Percentiles rank a stretch among this genome's conserved stretches.
These are phyloP conservation scores for Mallotus villosus DNA, from an alignment of 2,797 vertebrate species.

Conservation along the genomic window DNA sequence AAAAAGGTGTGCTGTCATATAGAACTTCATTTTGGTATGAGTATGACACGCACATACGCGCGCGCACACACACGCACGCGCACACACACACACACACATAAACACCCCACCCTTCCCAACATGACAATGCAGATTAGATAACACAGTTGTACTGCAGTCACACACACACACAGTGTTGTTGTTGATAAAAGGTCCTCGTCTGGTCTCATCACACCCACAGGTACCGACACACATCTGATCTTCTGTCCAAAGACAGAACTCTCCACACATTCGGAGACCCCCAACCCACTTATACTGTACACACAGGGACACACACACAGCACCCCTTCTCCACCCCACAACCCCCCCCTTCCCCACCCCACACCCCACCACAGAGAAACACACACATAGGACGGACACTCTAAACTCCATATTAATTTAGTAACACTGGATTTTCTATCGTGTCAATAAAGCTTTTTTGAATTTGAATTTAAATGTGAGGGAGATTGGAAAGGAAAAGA, in stretches of 20 bases:
- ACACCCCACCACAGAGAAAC: conserved; percentile 22
- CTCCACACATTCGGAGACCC: conserved; percentile 27
- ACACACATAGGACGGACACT: conserved; percentile 17
- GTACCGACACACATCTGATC: not conserved
- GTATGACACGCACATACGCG: not conserved
- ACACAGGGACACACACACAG: conserved; percentile 46
- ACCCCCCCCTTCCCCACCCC: conserved; percentile 25
- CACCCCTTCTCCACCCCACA: conserved; percentile 54
- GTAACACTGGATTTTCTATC: conserved; percentile 19
- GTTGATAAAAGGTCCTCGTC: not conserved
- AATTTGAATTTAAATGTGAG: conserved; percentile 35
- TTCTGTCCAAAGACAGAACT: not conserved
- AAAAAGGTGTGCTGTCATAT: not conserved
- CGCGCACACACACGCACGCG: conserved; percentile 12
- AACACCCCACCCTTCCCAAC: conserved; percentile 26
- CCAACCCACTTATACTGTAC: not conserved
- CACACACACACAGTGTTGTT: conserved; percentile 23
- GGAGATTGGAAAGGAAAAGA: not conserved
- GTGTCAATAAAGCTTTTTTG: conserved; percentile 39
- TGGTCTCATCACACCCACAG: conserved; percentile 16
- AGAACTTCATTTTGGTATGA: too few species aligned
- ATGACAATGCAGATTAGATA: conserved; percentile 55
- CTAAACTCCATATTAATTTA: conserved; percentile 9
- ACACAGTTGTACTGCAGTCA: conserved; percentile 35
- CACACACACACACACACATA: conserved; percentile 21